These are phyloP conservation scores for Cettia cetti DNA, from an alignment of 2,113 vertebrate genomes.

Conservation along the genomic window DNA sequence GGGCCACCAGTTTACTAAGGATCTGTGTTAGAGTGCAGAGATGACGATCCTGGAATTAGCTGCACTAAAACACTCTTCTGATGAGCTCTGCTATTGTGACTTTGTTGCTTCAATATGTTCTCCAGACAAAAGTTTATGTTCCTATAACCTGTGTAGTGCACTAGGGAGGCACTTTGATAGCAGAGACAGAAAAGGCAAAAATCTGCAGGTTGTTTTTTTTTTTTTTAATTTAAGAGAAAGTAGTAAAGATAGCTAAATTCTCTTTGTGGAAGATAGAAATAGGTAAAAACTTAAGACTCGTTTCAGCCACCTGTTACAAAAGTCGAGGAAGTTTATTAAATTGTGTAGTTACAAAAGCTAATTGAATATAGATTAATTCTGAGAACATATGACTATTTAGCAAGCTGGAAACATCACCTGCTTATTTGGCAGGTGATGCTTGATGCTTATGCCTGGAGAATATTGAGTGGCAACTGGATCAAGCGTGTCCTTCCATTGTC, in stretches of 20 bases:
- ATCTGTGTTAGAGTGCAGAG: neutral
- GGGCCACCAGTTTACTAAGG: neutral
- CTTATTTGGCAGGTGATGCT: neutral
- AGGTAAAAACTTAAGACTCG: neutral
- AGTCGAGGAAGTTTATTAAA: neutral
- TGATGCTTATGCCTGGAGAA: neutral
- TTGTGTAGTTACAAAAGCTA: neutral
- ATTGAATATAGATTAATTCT: neutral
- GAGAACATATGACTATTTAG: neutral
- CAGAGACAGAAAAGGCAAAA: neutral
- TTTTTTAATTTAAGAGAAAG: neutral
- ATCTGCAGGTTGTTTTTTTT: neutral
- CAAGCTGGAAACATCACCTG: neutral
- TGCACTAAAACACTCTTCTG: neutral
- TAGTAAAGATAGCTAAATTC: neutral
- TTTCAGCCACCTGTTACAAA: neutral
- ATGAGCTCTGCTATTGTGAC: neutral
- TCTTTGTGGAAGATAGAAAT: neutral
- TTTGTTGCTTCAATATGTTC: neutral
- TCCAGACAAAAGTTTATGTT: neutral
- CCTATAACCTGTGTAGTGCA: neutral
- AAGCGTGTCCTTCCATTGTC: neutral
- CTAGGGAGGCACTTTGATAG: neutral
- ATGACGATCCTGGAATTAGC: neutral
- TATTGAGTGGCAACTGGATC: neutral